Base-by-base conservation (phyloP, 2,113 vertebrate genomes). In the Myrmecobius fasciatus region DNA sequence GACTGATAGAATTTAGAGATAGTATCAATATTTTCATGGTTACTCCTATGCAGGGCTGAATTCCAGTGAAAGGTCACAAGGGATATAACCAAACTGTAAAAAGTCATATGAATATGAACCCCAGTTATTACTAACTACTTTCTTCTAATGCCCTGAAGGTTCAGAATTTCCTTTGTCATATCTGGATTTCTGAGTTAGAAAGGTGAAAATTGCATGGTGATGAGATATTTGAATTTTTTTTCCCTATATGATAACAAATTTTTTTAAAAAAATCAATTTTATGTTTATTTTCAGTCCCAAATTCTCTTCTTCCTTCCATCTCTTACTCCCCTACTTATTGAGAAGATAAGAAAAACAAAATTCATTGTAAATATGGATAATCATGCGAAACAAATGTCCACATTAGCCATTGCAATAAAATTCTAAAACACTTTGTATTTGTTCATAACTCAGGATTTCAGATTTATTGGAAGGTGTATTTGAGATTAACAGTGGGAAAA, bases 381-480 rank as follows among this genome's bases (percentile, higher is more conserved):
- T 43, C n/a, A 83, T 83, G n/a, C 36, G 24, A 83, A 83, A 83
- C 31, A n/a, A 75, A 75, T 75, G 17, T 75, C 12, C 60, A 28
- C 56, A 75, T 75, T 75, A 67, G 31, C 36, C 17, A 75, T 75
- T 36, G n/a, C 95, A 98, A 96, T 56, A 90, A 17, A 96, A 97
- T 92, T 98, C 94, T n/a, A 95, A 97, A 96, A 89, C 89, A 88
- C 94, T 93, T 97, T 98, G 90, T 97, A 95, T 97, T 98, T 97
- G 94, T 97, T 96, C 93, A 96, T 98, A 98, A 98, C 95, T 97
- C 95, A 97, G 95, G 97, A 97, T 90, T 1, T 98, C 95, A 98
- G 92, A 94, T 97, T 98, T 98, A 97, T 96, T 98, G 98, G 98
- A 98, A 97, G 96, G 96, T 96, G 96, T 96, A 93, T 98, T 97